A percentile compares a stretch with the other conserved stretches of the same genome.
Evolutionary conservation across 2,797 vertebrate genomes (phyloP).

Genomic region (Bradypodion pumilum): DNA sequence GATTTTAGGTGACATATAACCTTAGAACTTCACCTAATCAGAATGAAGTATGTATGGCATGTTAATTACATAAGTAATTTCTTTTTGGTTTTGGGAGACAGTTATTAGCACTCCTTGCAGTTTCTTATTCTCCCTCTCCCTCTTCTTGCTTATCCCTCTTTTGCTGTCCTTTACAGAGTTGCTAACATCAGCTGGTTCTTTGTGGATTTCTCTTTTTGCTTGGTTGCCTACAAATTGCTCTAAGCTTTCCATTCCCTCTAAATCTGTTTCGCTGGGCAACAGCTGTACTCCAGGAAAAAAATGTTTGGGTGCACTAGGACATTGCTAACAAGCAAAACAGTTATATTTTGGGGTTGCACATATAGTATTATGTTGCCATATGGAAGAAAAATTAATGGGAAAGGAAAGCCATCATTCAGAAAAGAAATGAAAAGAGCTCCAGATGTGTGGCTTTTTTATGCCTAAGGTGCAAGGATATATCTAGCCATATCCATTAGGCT

Average conservation of each 20-base stretch:
- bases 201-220: constrained; percentile 73
- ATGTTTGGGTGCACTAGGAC: constrained; percentile 51
- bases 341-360: constrained; percentile 26
- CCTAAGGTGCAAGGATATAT: constrained; percentile 37
- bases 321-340: constrained; percentile 57
- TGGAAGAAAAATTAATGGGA: constrained; percentile 25
- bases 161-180: constrained; percentile 63
- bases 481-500: constrained; percentile 51
- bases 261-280: constrained; percentile 71
- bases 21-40: constrained; percentile 42
- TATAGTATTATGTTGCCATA: background rate
- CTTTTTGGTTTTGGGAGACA: constrained; percentile 55
- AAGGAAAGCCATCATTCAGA: constrained; percentile 59
- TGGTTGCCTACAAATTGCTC: constrained; percentile 75
- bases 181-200: constrained; percentile 74
- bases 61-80: constrained; percentile 54
- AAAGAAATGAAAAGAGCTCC: constrained; percentile 49
- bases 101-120: constrained; percentile 57
- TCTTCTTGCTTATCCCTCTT: constrained; percentile 50
- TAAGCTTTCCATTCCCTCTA: constrained; percentile 71
- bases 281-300: constrained; percentile 66
- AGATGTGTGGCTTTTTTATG: constrained; percentile 51
- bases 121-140: constrained; percentile 30
- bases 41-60: constrained; percentile 44
- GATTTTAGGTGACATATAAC: constrained; percentile 17